Percentiles rank a stretch among this genome's conserved stretches.
Conservation (phyloP, 2,888 invertebrate species). For the Spodoptera exigua region DNA sequence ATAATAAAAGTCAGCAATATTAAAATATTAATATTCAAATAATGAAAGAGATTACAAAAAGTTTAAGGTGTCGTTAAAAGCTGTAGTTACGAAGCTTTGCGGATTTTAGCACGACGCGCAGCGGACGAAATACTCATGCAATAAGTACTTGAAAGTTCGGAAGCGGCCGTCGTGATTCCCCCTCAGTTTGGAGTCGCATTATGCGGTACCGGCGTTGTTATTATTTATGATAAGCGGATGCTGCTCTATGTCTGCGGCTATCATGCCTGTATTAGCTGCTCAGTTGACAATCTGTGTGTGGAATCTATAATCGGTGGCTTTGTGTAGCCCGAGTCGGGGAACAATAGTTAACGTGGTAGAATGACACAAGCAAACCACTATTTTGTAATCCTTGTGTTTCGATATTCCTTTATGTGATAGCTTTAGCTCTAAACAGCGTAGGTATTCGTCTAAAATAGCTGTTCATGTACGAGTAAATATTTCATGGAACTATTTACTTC, state of each 20-base stretch:
- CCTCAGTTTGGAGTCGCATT: background rate
- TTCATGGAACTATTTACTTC: no score
- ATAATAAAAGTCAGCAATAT: constrained; percentile 36
- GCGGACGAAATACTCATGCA: constrained; percentile 13
- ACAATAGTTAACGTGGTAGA: background rate
- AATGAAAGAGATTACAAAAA: constrained; percentile 4
- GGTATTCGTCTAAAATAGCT: background rate
- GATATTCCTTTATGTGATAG: background rate
- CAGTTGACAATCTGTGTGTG: constrained; percentile 8
- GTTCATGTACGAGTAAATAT: no score
- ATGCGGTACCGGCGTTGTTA: constrained; percentile 1
- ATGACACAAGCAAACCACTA: background rate
- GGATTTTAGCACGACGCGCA: constrained; percentile 11
- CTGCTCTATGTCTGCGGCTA: constrained; percentile 8
- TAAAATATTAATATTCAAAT: constrained; percentile 29
- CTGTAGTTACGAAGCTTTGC: constrained; percentile 11
- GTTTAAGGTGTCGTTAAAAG: constrained; percentile 3
- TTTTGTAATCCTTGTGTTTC: background rate
- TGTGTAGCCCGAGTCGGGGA: background rate
- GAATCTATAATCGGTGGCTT: constrained; percentile 5
- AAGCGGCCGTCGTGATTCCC: background rate
- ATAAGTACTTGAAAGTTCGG: constrained; percentile 11
- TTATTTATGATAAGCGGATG: constrained; percentile 13
- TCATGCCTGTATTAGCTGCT: background rate
- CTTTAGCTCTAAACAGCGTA: background rate